phyloP scores from a whole-genome alignment of 2,888 invertebrate genomes.

The Octonoba sinensis region DNA sequence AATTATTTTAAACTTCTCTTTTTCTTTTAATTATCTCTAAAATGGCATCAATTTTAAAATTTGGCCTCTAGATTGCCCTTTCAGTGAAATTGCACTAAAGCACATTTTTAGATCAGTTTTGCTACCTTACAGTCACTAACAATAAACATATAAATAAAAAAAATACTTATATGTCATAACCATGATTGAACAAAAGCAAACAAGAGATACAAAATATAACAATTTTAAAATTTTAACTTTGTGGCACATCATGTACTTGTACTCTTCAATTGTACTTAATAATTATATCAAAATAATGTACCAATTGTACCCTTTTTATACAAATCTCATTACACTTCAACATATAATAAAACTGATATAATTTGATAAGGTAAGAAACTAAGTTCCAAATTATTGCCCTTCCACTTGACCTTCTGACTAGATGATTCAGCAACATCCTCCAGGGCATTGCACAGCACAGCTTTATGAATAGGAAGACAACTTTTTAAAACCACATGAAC shows the following conservation, averaged over 20 bases:
- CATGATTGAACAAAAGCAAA: too few species aligned
- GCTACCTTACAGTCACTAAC: too few species aligned
- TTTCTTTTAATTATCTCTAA: too few species aligned
- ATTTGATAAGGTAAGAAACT: conserved; percentile 60
- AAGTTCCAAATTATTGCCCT: conserved; percentile 55
- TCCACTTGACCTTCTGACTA: conserved; percentile 56
- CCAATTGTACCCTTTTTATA: conserved; percentile 7
- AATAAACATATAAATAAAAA: too few species aligned
- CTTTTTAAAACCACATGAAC: conserved; percentile 64
- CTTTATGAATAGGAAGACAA: conserved; percentile 62
- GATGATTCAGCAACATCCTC: conserved; percentile 65
- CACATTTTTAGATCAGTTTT: too few species aligned
- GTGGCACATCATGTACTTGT: conserved; percentile 39
- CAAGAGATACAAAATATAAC: too few species aligned
- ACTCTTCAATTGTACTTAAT: conserved; percentile 27
- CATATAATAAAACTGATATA: conserved; percentile 61
- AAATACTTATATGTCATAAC: too few species aligned
- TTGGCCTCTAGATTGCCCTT: too few species aligned
- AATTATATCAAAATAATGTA: conserved; percentile 49
- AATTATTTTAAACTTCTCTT: too few species aligned
- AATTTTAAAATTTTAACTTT: background rate
- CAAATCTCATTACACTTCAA: conserved; percentile 46
- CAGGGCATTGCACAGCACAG: conserved; percentile 66
- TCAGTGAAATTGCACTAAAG: too few species aligned
- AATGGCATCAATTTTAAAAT: too few species aligned